phyloP scores from a whole-genome alignment of 2,797 vertebrate genomes.

The Buceros bicornis region DNA sequence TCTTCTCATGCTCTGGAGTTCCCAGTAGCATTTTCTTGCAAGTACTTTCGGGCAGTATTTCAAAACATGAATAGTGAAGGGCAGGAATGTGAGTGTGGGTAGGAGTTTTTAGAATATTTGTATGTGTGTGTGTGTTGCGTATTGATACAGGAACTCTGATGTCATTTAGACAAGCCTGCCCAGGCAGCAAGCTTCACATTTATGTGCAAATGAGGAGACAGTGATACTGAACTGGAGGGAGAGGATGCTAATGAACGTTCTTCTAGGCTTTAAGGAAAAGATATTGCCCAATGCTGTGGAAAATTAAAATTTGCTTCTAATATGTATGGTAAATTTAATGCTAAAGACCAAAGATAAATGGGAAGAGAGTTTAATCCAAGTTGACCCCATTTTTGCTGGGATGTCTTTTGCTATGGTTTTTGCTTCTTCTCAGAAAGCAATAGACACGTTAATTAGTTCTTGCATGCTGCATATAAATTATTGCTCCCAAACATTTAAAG shows the following conservation, averaged over 20 bases:
- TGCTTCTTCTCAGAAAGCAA: conserved; percentile 25
- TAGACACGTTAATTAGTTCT: conserved; percentile 51
- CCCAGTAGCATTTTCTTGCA: background rate
- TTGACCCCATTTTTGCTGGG: conserved; percentile 59
- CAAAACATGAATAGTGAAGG: background rate
- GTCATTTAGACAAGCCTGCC: background rate
- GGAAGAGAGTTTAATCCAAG: conserved; percentile 35
- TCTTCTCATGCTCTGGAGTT: background rate
- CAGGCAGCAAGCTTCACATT: conserved; percentile 60
- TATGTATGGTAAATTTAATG: conserved; percentile 72
- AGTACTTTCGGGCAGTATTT: background rate
- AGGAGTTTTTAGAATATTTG: background rate
- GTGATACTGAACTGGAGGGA: conserved; percentile 34
- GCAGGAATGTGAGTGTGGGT: background rate
- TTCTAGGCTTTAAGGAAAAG: conserved; percentile 69
- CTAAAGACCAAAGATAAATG: conserved; percentile 72
- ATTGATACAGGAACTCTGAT: background rate
- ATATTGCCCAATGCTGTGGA: conserved; percentile 77
- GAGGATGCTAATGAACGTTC: conserved; percentile 68
- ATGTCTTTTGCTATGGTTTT: conserved; percentile 51
- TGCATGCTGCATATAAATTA: conserved; percentile 33
- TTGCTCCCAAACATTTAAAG: background rate
- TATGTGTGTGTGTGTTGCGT: background rate
- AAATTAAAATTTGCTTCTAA: conserved; percentile 77
- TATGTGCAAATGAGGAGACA: conserved; percentile 69